phyloP scores from a whole-genome alignment of 1,140 invertebrate genomes.

The Nasonia vitripennis region DNA sequence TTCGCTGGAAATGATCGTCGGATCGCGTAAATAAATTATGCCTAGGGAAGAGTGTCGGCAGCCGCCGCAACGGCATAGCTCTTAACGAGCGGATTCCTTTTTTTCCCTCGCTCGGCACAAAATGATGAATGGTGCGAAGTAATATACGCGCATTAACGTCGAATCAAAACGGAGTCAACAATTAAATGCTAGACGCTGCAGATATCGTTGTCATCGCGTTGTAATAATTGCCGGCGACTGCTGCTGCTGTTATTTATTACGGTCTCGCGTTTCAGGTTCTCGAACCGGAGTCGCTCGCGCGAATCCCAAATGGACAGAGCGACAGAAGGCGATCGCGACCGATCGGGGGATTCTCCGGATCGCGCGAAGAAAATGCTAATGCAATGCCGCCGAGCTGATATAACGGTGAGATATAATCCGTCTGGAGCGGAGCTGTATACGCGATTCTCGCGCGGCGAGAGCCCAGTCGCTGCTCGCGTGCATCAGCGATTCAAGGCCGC shows the following conservation, averaged over 20 bases:
- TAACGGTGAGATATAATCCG: constrained; percentile 40
- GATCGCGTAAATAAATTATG: constrained; percentile 23
- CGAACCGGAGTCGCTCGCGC: not conserved
- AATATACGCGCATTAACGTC: constrained; percentile 42
- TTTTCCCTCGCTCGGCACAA: not conserved
- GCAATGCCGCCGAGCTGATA: constrained; percentile 31
- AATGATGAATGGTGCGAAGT: constrained; percentile 45
- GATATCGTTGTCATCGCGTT: constrained; percentile 47
- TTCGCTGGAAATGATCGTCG: not conserved
- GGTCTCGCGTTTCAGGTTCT: constrained; percentile 25
- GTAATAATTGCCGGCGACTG: constrained; percentile 42
- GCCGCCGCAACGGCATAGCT: not conserved
- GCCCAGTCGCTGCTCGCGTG: not conserved
- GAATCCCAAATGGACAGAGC: not conserved
- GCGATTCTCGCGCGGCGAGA: not conserved
- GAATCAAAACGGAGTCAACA: constrained; percentile 45
- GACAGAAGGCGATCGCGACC: not conserved
- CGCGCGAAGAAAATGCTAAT: constrained; percentile 40
- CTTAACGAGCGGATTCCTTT: constrained; percentile 22
- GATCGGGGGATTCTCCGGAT: not conserved
- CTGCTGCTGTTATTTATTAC: constrained; percentile 31
- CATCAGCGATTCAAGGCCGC: constrained; percentile 61
- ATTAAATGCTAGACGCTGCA: constrained; percentile 36
- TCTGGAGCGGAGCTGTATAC: constrained; percentile 26
- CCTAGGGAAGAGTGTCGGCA: not conserved